phyloP scores from a whole-genome alignment of 1,140 invertebrate genomes.

The Calephelis nemesis region DNA sequence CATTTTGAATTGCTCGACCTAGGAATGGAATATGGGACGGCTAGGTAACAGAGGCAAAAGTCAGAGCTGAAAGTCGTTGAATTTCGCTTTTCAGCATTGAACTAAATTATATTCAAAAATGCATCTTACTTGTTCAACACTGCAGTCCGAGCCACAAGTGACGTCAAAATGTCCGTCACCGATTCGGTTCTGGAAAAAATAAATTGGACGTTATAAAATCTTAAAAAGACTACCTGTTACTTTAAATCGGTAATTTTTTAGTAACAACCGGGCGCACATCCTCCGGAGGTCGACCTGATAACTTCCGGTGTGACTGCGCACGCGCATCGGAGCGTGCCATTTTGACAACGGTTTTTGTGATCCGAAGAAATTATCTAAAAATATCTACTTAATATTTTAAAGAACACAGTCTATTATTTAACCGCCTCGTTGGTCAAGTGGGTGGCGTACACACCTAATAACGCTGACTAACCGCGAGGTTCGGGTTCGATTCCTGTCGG shows the following conservation, averaged over 20 bases:
- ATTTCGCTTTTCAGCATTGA: too few species aligned
- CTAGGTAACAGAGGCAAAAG: too few species aligned
- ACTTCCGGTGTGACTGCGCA: slow-evolving; percentile 58
- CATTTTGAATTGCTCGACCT: too few species aligned
- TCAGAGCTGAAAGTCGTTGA: too few species aligned
- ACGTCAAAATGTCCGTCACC: slow-evolving; percentile 81
- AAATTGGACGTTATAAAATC: slow-evolving; percentile 26
- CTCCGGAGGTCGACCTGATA: slow-evolving; percentile 53
- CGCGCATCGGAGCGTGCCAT: slow-evolving; percentile 55
- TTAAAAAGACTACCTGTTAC: slow-evolving; percentile 33
- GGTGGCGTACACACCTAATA: too few species aligned
- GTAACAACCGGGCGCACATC: slow-evolving; percentile 47
- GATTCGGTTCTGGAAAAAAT: slow-evolving; percentile 81
- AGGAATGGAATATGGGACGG: too few species aligned
- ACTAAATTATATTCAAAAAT: slow-evolving; percentile 6
- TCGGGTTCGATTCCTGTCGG: too few species aligned
- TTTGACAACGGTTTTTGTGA: slow-evolving; percentile 14
- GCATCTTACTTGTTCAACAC: slow-evolving; percentile 75
- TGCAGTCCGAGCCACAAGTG: slow-evolving; percentile 82
- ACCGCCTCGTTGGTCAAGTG: too few species aligned
- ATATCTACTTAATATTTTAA: too few species aligned
- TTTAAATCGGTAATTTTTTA: slow-evolving; percentile 32
- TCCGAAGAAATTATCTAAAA: background rate
- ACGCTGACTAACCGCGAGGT: too few species aligned
- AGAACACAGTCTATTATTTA: too few species aligned